These are phyloP conservation scores for Caenorhabditis briggsae DNA, from an alignment of 1,140 invertebrate genomes.

Conservation along the genomic window DNA sequence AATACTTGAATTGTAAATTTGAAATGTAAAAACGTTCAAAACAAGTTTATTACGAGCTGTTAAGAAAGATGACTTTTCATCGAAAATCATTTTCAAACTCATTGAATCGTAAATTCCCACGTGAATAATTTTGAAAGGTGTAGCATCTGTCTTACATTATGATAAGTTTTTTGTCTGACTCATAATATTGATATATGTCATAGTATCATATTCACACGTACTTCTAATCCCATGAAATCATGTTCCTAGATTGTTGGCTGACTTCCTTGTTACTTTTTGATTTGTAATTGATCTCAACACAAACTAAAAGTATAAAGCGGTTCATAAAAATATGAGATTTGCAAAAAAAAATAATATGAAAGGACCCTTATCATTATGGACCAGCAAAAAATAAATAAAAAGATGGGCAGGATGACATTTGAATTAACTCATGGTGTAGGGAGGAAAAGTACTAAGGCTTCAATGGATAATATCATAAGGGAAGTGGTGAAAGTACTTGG, in stretches of 20 bases:
- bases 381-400: background rate
- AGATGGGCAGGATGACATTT: background rate
- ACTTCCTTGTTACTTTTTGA: background rate
- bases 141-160: too few relatives aligned
- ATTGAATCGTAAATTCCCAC: too few relatives aligned
- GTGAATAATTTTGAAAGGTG: too few relatives aligned
- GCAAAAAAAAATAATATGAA: background rate
- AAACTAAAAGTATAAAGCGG: background rate
- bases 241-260: slow-evolving; percentile 7
- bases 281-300: background rate
- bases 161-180: too few relatives aligned
- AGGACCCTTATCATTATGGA: background rate
- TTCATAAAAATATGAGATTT: slow-evolving; percentile 1
- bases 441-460: background rate
- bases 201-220: background rate
- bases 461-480: background rate
- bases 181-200: too few relatives aligned
- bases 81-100: too few relatives aligned
- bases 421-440: background rate
- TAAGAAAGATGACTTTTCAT: too few relatives aligned
- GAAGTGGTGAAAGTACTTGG: background rate
- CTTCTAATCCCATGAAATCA: background rate
- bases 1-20: too few relatives aligned
- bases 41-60: too few relatives aligned
- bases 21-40: too few relatives aligned